Evolutionary conservation across 2,888 invertebrate genomes (phyloP).

Genomic region (Protonemura montana): DNA sequence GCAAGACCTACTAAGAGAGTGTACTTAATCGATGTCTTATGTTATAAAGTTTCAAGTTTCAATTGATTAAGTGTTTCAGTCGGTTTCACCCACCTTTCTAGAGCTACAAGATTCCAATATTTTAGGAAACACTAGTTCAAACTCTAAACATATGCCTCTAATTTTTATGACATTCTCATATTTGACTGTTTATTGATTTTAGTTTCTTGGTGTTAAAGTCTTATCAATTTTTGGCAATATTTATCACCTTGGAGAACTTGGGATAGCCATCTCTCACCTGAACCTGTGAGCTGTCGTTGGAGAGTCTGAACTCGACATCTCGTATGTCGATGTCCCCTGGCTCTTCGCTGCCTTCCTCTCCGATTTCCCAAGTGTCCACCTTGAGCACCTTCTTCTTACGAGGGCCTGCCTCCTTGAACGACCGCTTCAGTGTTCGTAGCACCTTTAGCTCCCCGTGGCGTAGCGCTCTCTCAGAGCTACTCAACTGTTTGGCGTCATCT

Average conservation of each 20-base stretch:
- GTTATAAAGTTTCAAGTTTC: too few species aligned
- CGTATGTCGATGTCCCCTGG: constrained; percentile 75
- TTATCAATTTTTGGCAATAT: too few species aligned
- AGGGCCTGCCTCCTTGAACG: constrained; percentile 74
- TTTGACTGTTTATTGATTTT: too few species aligned
- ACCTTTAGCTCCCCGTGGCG: constrained; percentile 90
- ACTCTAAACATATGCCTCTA: too few species aligned
- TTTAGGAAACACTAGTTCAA: too few species aligned
- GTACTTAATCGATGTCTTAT: too few species aligned
- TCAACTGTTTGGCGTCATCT: constrained; percentile 53
- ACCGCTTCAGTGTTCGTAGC: constrained; percentile 78
- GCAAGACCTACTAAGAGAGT: too few species aligned
- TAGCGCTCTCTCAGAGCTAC: constrained; percentile 78
- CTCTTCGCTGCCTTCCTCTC: constrained; percentile 63
- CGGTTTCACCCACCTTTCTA: too few species aligned
- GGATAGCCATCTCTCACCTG: constrained; percentile 61
- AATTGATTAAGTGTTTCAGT: too few species aligned
- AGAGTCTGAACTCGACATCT: constrained; percentile 87
- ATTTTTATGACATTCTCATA: too few species aligned
- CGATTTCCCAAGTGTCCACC: constrained; percentile 72
- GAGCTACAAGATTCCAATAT: too few species aligned
- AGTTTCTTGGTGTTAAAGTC: background rate
- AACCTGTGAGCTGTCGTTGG: constrained; percentile 77
- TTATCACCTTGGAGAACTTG: too few species aligned
- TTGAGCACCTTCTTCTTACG: constrained; percentile 79